phyloP scores from a whole-genome alignment of 2,113 vertebrate species.

The Nymphicus hollandicus region DNA sequence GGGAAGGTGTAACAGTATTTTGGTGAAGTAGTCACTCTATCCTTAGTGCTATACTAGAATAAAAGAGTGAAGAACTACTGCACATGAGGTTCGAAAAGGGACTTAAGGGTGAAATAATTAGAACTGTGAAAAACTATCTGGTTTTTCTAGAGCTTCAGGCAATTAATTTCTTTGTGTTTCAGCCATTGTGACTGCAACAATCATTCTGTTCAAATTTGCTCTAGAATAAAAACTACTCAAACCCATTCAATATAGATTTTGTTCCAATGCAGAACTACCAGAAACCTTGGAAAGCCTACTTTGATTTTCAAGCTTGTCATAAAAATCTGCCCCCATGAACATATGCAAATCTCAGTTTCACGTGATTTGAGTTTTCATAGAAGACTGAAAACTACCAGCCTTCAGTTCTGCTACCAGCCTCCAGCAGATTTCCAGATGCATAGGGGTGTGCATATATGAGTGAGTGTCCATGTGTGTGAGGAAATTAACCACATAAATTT shows the following conservation, averaged over 20 bases:
- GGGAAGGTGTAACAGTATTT: neutral
- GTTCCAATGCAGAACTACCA: neutral
- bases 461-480: accelerated
- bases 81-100: neutral
- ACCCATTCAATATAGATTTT: neutral
- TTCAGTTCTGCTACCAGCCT: neutral
- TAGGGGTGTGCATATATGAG: accelerated
- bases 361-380: neutral
- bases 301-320: neutral
- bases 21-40: neutral
- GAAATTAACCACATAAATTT: neutral
- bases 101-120: neutral
- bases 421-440: neutral
- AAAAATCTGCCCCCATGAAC: neutral
- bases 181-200: accelerated
- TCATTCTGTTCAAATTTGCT: neutral
- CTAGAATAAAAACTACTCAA: neutral
- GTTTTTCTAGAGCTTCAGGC: neutral
- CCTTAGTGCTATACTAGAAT: neutral
- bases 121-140: neutral
- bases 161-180: neutral
- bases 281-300: neutral
- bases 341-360: neutral
- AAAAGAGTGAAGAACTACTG: neutral
- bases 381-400: neutral